These are phyloP conservation scores for Todus mexicanus DNA, from an alignment of 2,797 vertebrate genomes.

Conservation along the genomic window DNA sequence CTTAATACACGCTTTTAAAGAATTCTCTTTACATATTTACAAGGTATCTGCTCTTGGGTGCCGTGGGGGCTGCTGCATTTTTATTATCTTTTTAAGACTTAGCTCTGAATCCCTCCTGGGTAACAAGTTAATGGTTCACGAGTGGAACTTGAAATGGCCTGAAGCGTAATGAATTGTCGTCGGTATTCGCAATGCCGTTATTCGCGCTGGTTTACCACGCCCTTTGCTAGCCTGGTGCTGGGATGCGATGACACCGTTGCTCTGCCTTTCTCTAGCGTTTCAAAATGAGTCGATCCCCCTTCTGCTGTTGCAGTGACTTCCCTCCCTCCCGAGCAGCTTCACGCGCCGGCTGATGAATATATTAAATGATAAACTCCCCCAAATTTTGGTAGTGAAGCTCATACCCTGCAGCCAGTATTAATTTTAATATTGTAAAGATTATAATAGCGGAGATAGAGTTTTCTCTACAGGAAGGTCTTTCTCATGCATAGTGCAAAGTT, in stretches of 20 bases:
- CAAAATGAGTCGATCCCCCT: background rate
- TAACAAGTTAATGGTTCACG: conserved; percentile 30
- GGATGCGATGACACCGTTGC: conserved; percentile 23
- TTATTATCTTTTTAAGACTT: conserved; percentile 55
- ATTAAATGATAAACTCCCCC: conserved; percentile 57
- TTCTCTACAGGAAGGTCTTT: conserved; percentile 65
- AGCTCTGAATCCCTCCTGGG: conserved; percentile 23
- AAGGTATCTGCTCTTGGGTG: conserved; percentile 47
- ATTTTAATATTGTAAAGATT: conserved; percentile 71
- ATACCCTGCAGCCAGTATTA: conserved; percentile 66
- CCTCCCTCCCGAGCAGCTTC: background rate
- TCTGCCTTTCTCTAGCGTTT: conserved; percentile 10
- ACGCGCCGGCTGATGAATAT: conserved; percentile 17
- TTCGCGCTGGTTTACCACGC: background rate
- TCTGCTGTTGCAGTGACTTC: background rate
- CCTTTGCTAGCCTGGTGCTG: background rate
- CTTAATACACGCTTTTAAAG: background rate
- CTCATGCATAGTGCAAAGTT: conserved; percentile 68
- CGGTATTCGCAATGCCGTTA: background rate
- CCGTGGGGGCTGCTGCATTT: conserved; percentile 46
- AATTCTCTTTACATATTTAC: conserved; percentile 34
- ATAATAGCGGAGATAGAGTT: conserved; percentile 51
- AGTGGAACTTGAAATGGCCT: conserved; percentile 25
- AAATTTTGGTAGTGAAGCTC: conserved; percentile 56
- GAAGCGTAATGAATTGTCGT: conserved; percentile 22